These are phyloP conservation scores for Cichlasoma orientale DNA, from an alignment of 2,797 vertebrate genomes.

Conservation along the genomic window DNA sequence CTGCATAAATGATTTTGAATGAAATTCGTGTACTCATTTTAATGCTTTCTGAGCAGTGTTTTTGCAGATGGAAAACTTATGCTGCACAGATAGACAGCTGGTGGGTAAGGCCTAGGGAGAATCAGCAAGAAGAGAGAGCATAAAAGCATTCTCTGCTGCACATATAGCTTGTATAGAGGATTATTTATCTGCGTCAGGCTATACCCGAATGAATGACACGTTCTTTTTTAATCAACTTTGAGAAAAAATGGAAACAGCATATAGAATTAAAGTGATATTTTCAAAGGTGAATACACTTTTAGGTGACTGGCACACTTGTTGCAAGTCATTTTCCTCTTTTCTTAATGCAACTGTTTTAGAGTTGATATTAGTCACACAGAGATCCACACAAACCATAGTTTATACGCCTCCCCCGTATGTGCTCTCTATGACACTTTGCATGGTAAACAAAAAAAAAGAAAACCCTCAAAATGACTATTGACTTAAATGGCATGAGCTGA, in stretches of 20 bases:
- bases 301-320: not conserved
- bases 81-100: conserved; percentile 8
- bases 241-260: conserved; percentile 1
- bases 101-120: conserved; percentile 2
- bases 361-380: not conserved
- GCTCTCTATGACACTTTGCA: not conserved
- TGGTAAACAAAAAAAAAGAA: not conserved
- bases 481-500: not conserved
- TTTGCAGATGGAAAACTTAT: conserved; percentile 39
- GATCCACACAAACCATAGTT: not conserved
- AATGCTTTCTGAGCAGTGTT: not conserved
- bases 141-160: conserved; percentile 20
- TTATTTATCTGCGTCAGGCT: conserved; percentile 30
- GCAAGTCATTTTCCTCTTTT: not conserved
- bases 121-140: conserved; percentile 13
- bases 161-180: conserved; percentile 51
- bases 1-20: not conserved
- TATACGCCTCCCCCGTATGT: not conserved
- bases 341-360: not conserved
- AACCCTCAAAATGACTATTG: not conserved
- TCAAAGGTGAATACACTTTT: not conserved
- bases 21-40: not conserved
- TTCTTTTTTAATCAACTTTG: conserved; percentile 16
- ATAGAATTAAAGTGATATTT: not conserved
- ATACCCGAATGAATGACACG: conserved; percentile 24